Evolutionary conservation across 2,797 vertebrate species (phyloP).

Genomic region (Crenuchus spilurus): DNA sequence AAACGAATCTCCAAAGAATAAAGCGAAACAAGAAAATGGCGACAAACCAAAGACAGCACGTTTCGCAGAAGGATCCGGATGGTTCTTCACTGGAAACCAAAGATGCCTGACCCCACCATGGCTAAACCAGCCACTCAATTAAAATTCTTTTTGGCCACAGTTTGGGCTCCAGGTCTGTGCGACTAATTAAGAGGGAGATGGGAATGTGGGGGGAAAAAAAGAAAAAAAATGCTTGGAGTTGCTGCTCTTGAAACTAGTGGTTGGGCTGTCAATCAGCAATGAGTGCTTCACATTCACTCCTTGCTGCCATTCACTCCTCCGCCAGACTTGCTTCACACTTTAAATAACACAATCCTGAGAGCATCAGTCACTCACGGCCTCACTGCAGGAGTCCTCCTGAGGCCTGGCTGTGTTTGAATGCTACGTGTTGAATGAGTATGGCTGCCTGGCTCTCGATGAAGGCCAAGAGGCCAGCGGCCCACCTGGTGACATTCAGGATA

Average conservation of each 20-base stretch:
- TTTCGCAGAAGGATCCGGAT: neutral
- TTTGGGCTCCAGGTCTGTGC: constrained; percentile 73
- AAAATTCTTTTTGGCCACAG: constrained; percentile 69
- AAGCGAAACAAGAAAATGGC: constrained; percentile 5
- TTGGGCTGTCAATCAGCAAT: constrained; percentile 71
- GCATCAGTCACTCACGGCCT: neutral
- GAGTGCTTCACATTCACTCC: constrained; percentile 33
- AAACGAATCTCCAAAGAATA: neutral
- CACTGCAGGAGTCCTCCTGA: constrained; percentile 21
- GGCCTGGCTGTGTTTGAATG: constrained; percentile 6
- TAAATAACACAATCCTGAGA: constrained; percentile 47
- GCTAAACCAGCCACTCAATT: constrained; percentile 77
- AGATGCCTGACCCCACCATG: constrained; percentile 73
- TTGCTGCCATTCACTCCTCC: neutral
- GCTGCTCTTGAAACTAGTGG: constrained; percentile 58
- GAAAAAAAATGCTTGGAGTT: constrained; percentile 61
- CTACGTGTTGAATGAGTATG: constrained; percentile 24
- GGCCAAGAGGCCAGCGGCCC: neutral
- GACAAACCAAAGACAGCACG: neutral
- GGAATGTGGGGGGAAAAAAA: constrained; percentile 56
- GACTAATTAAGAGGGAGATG: constrained; percentile 75
- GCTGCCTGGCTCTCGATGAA: constrained; percentile 6
- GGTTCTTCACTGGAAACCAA: constrained; percentile 61
- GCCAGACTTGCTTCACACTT: constrained; percentile 53
- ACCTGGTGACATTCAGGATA: constrained; percentile 13